Evolutionary conservation across 1,140 invertebrate genomes (phyloP).

Genomic region (Hylyphantes graminicola): DNA sequence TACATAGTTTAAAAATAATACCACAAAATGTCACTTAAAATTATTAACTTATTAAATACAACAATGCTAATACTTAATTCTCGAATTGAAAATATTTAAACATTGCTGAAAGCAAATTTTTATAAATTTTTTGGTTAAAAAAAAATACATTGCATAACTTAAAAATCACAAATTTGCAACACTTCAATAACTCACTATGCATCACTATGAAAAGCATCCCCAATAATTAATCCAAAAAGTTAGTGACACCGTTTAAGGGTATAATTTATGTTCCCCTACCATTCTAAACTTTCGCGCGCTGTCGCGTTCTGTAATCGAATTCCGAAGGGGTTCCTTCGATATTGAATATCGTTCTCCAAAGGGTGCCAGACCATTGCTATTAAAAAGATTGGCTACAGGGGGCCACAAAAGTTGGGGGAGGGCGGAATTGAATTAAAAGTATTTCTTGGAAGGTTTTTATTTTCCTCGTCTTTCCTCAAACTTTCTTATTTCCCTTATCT

Average conservation of each 20-base stretch:
- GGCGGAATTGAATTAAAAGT: constrained; percentile 54
- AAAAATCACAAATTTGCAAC: too few relatives aligned
- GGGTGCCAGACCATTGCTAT: constrained; percentile 32
- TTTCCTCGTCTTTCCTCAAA: neutral
- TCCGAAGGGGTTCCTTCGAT: constrained; percentile 46
- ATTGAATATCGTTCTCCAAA: constrained; percentile 59
- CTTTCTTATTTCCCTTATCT: constrained; percentile 1
- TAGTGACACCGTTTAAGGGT: neutral
- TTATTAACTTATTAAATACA: too few relatives aligned
- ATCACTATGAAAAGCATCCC: too few relatives aligned
- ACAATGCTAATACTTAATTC: too few relatives aligned
- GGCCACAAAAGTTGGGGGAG: neutral
- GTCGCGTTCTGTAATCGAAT: constrained; percentile 60
- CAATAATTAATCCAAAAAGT: too few relatives aligned
- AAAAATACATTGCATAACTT: too few relatives aligned
- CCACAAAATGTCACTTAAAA: too few relatives aligned
- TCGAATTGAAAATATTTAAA: too few relatives aligned
- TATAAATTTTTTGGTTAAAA: too few relatives aligned
- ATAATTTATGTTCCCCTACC: constrained; percentile 42
- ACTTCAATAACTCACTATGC: too few relatives aligned
- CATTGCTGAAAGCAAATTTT: too few relatives aligned
- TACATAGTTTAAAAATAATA: too few relatives aligned
- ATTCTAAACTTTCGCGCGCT: constrained; percentile 19
- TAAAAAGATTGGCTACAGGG: constrained; percentile 56
- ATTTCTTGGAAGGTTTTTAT: constrained; percentile 18